A percentile compares a stretch with the other conserved stretches of the same genome.
Conservation (phyloP, 1,140 invertebrate genomes). For the Magallana gigas region DNA sequence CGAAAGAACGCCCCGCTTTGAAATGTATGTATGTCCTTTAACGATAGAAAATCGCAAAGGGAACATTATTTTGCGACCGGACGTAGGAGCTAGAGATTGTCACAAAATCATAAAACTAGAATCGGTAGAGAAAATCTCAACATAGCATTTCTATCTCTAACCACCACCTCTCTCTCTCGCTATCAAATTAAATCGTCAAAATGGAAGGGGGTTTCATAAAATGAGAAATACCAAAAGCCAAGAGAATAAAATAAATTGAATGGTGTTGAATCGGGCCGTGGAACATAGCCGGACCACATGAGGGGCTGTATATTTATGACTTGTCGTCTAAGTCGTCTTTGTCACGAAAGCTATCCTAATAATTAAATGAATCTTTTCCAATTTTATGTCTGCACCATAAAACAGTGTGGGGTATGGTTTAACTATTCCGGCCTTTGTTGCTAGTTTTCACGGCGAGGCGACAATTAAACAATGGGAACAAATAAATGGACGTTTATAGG, state of each 20-base stretch:
- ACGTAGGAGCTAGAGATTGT: background rate
- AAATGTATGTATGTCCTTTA: slow-evolving; percentile 25
- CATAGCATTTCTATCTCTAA: background rate
- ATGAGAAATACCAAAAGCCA: background rate
- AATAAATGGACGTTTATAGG: slow-evolving; percentile 26
- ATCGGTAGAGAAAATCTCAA: background rate
- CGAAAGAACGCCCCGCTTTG: background rate
- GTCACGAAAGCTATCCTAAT: slow-evolving; percentile 35
- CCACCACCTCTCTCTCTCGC: background rate
- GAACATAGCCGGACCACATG: background rate
- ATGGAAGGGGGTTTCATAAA: slow-evolving; percentile 20
- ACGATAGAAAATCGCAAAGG: slow-evolving; percentile 13
- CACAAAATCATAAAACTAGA: slow-evolving; percentile 30
- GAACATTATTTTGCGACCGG: slow-evolving; percentile 23
- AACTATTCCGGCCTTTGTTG: slow-evolving; percentile 2
- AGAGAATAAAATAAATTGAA: slow-evolving; percentile 31
- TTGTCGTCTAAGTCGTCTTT: background rate
- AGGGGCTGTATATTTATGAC: slow-evolving; percentile 29
- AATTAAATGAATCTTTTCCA: slow-evolving; percentile 35
- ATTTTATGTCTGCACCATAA: slow-evolving; percentile 34
- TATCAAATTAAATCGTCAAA: slow-evolving; percentile 37
- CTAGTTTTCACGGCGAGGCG: slow-evolving; percentile 11
- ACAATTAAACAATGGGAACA: slow-evolving; percentile 32
- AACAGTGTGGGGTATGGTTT: slow-evolving; percentile 28
- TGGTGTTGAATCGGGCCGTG: background rate